Percentiles rank a stretch among this genome's conserved stretches.
Evolutionary conservation across 2,888 invertebrate genomes (phyloP).

Genomic region (Palloptera scutellata): DNA sequence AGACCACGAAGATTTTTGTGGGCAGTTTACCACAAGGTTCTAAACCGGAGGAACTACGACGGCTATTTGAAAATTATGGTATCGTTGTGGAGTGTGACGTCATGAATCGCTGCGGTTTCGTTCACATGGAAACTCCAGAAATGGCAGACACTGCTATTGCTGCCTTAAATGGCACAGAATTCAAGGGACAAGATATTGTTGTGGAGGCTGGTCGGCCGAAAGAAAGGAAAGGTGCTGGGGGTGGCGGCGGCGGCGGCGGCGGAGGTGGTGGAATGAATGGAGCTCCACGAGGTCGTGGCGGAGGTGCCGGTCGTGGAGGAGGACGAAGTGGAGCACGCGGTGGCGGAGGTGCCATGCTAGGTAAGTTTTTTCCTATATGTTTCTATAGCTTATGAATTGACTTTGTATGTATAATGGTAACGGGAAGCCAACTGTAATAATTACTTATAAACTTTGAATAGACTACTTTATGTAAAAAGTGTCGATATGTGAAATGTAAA

Average conservation of each 20-base stretch:
- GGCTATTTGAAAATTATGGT: slow-evolving; percentile 86
- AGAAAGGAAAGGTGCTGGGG: slow-evolving; percentile 66
- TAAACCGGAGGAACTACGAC: slow-evolving; percentile 81
- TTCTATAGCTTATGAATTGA: neutral
- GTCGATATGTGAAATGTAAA: neutral
- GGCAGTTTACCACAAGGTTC: slow-evolving; percentile 89
- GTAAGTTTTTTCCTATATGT: slow-evolving; percentile 23
- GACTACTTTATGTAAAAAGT: neutral
- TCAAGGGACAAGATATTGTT: slow-evolving; percentile 84
- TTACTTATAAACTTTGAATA: too few species aligned
- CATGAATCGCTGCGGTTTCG: slow-evolving; percentile 93
- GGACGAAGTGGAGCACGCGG: slow-evolving; percentile 52
- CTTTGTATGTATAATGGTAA: too few species aligned
- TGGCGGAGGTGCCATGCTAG: slow-evolving; percentile 37
- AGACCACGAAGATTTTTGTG: slow-evolving; percentile 81
- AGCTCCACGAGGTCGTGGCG: slow-evolving; percentile 32
- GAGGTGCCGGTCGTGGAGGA: slow-evolving; percentile 36
- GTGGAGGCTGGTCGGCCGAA: slow-evolving; percentile 85
- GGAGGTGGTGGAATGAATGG: slow-evolving; percentile 64
- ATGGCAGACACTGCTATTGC: slow-evolving; percentile 84
- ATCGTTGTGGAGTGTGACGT: slow-evolving; percentile 93
- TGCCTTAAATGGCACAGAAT: slow-evolving; percentile 80
- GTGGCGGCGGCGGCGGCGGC: slow-evolving; percentile 27
- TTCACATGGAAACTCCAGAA: slow-evolving; percentile 85
- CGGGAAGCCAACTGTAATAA: too few species aligned